Conservation (phyloP, 2,888 invertebrate species). For the Encarsia formosa region DNA sequence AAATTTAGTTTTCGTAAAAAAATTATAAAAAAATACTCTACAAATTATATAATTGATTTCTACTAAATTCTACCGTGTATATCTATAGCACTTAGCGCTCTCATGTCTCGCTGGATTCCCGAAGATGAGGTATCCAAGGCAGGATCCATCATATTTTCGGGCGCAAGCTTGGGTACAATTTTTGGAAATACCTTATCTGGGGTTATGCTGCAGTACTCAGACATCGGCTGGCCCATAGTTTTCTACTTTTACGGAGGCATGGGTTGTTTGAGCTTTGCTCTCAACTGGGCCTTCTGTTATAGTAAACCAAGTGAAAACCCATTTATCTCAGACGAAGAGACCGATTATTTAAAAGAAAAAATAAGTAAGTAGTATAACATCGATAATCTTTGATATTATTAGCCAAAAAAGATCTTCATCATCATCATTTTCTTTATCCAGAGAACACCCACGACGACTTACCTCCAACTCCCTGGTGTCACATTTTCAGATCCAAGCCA, state of each 20-base stretch:
- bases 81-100: slow-evolving; percentile 77
- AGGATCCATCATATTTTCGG: slow-evolving; percentile 75
- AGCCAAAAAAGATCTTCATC: too few species aligned
- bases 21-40: too few species aligned
- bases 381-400: background rate
- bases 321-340: slow-evolving; percentile 45
- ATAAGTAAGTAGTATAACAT: slow-evolving; percentile 11
- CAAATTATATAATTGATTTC: too few species aligned
- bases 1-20: too few species aligned
- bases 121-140: slow-evolving; percentile 64
- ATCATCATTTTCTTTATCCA: too few species aligned
- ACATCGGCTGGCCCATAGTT: slow-evolving; percentile 75
- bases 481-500: slow-evolving; percentile 57
- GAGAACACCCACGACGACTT: slow-evolving; percentile 52
- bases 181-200: slow-evolving; percentile 65
- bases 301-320: slow-evolving; percentile 48
- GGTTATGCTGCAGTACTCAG: slow-evolving; percentile 59
- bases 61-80: too few species aligned
- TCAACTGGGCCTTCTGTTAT: slow-evolving; percentile 56
- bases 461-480: slow-evolving; percentile 42
- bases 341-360: slow-evolving; percentile 39
- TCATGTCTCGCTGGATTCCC: slow-evolving; percentile 79
- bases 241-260: slow-evolving; percentile 76
- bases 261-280: slow-evolving; percentile 68
- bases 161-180: slow-evolving; percentile 63